Evolutionary conservation across 2,888 invertebrate species (phyloP).

Genomic region (Antitype chi): DNA sequence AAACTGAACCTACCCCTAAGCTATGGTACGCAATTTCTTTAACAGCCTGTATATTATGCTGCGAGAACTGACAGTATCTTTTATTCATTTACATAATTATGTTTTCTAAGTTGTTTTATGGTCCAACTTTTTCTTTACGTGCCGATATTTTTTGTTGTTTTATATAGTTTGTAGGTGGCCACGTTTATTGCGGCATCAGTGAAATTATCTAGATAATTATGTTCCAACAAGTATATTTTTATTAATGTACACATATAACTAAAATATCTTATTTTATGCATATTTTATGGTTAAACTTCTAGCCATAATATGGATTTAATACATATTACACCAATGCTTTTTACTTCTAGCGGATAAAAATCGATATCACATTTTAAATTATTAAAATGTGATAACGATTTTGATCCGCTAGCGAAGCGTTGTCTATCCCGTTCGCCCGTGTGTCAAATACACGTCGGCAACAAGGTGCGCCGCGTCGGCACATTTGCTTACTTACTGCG

Average conservation of each 20-base stretch:
- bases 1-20: no score
- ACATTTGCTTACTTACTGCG: conserved; percentile 63
- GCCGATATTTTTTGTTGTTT: no score
- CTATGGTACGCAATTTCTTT: no score
- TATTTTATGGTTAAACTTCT: background rate
- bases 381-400: background rate
- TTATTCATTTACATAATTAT: background rate
- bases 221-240: background rate
- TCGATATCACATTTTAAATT: background rate
- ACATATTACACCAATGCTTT: background rate
- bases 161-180: no score
- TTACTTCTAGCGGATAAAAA: background rate
- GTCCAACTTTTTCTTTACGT: no score
- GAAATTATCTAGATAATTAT: no score
- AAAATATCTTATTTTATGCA: background rate
- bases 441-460: conserved; percentile 41
- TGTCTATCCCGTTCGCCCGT: conserved; percentile 14
- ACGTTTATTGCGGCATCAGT: no score
- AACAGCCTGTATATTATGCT: background rate
- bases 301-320: background rate
- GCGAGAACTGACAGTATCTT: background rate
- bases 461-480: conserved; percentile 53
- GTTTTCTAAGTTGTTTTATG: background rate
- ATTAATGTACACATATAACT: no score
- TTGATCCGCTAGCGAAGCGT: background rate